Percentiles rank a stretch among this genome's conserved stretches.
Conservation (phyloP, 2,888 invertebrate species). For the Leucophenga montana region DNA sequence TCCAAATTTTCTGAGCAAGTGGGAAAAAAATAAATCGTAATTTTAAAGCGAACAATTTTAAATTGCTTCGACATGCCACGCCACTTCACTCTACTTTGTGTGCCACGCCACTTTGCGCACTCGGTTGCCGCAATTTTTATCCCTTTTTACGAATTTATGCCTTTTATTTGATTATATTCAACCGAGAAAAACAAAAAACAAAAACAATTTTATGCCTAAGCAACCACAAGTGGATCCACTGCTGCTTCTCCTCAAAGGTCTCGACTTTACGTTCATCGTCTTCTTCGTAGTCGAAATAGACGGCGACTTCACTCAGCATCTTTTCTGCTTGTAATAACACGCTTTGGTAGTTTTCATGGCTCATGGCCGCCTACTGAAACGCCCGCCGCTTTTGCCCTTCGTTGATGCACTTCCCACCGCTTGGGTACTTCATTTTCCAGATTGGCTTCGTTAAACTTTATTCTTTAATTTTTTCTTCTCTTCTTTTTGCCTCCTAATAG, state of each 20-base stretch:
- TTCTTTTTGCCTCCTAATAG: conserved; percentile 45
- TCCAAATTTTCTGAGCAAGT: neutral
- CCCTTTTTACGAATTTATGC: conserved; percentile 62
- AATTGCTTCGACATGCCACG: conserved; percentile 7
- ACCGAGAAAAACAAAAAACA: conserved; percentile 47
- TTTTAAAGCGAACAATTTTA: conserved; percentile 23
- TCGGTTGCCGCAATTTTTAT: conserved; percentile 39
- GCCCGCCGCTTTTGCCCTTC: conserved; percentile 33
- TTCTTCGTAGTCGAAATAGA: conserved; percentile 35
- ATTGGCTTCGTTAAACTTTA: conserved; percentile 67
- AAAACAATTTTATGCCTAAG: conserved; percentile 53
- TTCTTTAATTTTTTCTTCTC: conserved; percentile 56
- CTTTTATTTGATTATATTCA: conserved; percentile 63
- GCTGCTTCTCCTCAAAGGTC: conserved; percentile 23
- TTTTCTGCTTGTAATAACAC: conserved; percentile 65
- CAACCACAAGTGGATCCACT: conserved; percentile 59
- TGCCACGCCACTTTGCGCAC: neutral
- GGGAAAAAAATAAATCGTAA: conserved; percentile 26
- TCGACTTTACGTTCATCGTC: conserved; percentile 21
- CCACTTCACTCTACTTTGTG: conserved; percentile 3
- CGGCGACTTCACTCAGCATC: conserved; percentile 11
- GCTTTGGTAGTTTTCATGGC: conserved; percentile 71
- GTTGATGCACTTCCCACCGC: conserved; percentile 3
- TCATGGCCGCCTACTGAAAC: conserved; percentile 63
- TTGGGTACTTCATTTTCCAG: conserved; percentile 36